Base-by-base conservation (phyloP, 2,888 invertebrate genomes). In the Dasysyrphus albostriatus region DNA sequence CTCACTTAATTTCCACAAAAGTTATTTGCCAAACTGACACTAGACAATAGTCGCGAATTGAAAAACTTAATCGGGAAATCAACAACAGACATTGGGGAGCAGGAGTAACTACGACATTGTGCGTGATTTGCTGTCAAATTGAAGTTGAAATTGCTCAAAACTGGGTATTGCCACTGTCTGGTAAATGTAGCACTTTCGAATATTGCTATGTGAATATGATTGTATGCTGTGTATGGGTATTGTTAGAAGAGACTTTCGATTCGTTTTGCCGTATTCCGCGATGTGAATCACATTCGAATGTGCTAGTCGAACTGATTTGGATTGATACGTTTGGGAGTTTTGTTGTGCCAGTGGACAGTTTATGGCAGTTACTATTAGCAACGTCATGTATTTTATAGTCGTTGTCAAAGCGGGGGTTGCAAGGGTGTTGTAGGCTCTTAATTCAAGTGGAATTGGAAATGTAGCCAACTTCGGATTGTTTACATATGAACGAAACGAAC, bases 321-420 rank as follows among this genome's bases (percentile, higher is more conserved):
- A 72, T 72, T 37, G 49, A 78, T 74, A 72, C 75, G 34, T 10
- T 56, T 72, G 59, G 51, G 61, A 29, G 73, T 49, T 90, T 90
- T 91, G 92, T 91, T 91, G 91, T 92, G 89, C 90, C 90, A 84
- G 88, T 89, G 88, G 91, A 89, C 89, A 89, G 89, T 87, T 34
- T 90, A 91, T 91, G 91, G 90, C 90, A 91, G 92, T 92, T 92
- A 91, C 92, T 92, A 91, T 89, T 90, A 89, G 91, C 92, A 92
- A 92, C 92, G 90, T 89, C 88, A 24, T 24, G 24, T 24, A 88
- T n/a, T n/a, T n/a, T n/a, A n/a, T 4, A 88, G 88, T 16, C 3
- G 12, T 34, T 14, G 59, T 39, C 88, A 89, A 89, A 19, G 39
- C 88, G 89, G 73, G 73, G 42, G 69, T 29, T 54, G 39, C 37